Base-by-base conservation (phyloP, 2,888 invertebrate species). In the Eupelmus urozonus region DNA sequence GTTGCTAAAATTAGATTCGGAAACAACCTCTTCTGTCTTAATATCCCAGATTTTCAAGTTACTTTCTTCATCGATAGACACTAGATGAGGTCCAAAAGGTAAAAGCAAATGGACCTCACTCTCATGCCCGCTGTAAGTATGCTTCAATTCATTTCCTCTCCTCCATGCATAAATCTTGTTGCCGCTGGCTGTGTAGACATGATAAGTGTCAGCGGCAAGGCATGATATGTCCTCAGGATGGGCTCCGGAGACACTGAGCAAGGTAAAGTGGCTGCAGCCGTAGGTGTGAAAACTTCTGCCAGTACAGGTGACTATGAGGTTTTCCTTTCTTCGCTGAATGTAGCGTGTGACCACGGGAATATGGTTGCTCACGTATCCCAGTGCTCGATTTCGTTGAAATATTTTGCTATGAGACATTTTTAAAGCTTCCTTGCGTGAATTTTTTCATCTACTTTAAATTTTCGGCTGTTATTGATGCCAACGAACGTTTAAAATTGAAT, bases 261-360 rank as follows among this genome's bases (percentile, higher is more conserved):
- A 90, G 42, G 94, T 93, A 84, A 96, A 95, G 87, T 95, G 95
- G 45, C 93, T 92, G 83, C 94, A 93, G n/a, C 96, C 96, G 87
- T 98, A 98, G 0, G 97, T 97, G 88, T 98, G 97, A 88, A 98
- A 98, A 82, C 96, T 94, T 88, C 95, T 95, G 1, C 98, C 98
- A 34, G 97, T 95, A 88, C 96, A 96, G 18, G 98, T 97, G 74
- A 96, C 94, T 34, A 98, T 93, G 29, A 98, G 92, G 86, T 95
- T 96, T 91, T 98, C 97, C 83, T 96, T 95, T 81, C 97, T 92
- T 81, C 94, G 93, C 85, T 94, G 93, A 81, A 98, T 95, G 90
- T 96, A 97, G 81, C 97, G 92, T 20, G 96, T 93, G 76, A 95
- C 93, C 72, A 96, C 93, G 0, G 98, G 97, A 83, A 98, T 93